These are phyloP conservation scores for Aspidiotus rigidus DNA, from an alignment of 2,888 invertebrate species.

Conservation along the genomic window DNA sequence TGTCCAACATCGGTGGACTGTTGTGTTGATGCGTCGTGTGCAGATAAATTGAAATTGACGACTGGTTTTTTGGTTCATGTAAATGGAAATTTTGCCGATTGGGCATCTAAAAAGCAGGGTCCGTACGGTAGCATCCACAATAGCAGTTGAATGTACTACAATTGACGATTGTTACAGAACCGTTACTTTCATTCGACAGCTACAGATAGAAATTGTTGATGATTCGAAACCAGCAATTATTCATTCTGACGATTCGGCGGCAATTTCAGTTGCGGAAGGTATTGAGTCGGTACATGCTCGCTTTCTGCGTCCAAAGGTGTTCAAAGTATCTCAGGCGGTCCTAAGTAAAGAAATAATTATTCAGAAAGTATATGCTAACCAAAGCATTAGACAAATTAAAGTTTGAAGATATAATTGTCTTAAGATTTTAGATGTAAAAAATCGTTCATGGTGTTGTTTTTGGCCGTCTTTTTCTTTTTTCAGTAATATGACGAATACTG, in stretches of 20 bases:
- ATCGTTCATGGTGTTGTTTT: too few relatives aligned
- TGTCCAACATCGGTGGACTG: background rate
- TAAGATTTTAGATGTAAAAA: too few relatives aligned
- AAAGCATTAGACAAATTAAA: background rate
- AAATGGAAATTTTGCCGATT: too few relatives aligned
- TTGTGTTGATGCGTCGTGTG: too few relatives aligned
- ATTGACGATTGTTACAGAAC: background rate
- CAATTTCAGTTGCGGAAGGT: background rate
- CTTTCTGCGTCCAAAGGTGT: background rate
- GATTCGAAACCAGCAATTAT: background rate
- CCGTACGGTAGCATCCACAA: too few relatives aligned
- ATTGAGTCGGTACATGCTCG: background rate
- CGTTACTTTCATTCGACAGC: background rate
- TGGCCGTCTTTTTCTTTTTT: too few relatives aligned
- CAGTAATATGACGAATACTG: too few relatives aligned
- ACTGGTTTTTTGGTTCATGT: too few relatives aligned
- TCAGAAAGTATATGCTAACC: constrained; percentile 3
- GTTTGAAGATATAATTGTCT: background rate
- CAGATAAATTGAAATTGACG: too few relatives aligned
- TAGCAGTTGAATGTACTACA: too few relatives aligned
- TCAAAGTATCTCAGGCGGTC: background rate
- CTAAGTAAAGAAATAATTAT: background rate
- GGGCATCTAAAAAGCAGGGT: too few relatives aligned
- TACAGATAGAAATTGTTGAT: background rate
- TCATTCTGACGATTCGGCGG: background rate